These are phyloP conservation scores for Nerophis ophidion DNA, from an alignment of 2,113 vertebrate species.

Conservation along the genomic window DNA sequence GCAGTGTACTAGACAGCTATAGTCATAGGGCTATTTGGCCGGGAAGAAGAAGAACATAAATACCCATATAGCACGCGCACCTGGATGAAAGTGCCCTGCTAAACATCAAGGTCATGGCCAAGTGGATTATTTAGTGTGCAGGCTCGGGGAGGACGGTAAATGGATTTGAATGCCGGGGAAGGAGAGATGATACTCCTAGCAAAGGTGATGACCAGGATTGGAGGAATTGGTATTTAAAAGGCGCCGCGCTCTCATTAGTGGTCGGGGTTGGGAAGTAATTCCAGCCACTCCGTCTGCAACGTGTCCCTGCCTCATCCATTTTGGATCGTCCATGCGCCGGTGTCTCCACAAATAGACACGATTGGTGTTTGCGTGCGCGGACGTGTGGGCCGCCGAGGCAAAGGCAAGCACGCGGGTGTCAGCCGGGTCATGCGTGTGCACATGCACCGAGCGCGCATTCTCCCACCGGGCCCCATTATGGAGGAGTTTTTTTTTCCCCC, in stretches of 20 bases:
- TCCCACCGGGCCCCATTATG: conserved; percentile 73
- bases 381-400: conserved; percentile 34
- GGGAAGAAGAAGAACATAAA: conserved; percentile 64
- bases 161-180: conserved; percentile 26
- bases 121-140: conserved; percentile 45
- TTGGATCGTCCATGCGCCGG: conserved; percentile 31
- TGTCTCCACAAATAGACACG: conserved; percentile 45
- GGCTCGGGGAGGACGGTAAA: conserved; percentile 45
- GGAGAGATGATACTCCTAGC: conserved; percentile 26
- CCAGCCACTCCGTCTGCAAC: conserved; percentile 9
- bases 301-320: conserved; percentile 23
- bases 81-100: conserved; percentile 38
- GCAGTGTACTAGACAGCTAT: conserved; percentile 61
- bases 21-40: conserved; percentile 64
- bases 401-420: conserved; percentile 41
- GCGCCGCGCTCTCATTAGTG: conserved; percentile 30
- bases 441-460: conserved; percentile 35
- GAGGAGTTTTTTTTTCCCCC: conserved; percentile 47
- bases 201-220: conserved; percentile 2
- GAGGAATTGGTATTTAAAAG: conserved; percentile 41
- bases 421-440: conserved; percentile 58
- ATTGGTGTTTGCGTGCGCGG: conserved; percentile 34
- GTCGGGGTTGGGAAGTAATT: conserved; percentile 8
- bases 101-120: conserved; percentile 69
- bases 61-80: conserved; percentile 54